Evolutionary conservation across 2,797 vertebrate species (phyloP), one percentile per base, ranked within the genome.

Genomic region (Okamejei kenojei): DNA sequence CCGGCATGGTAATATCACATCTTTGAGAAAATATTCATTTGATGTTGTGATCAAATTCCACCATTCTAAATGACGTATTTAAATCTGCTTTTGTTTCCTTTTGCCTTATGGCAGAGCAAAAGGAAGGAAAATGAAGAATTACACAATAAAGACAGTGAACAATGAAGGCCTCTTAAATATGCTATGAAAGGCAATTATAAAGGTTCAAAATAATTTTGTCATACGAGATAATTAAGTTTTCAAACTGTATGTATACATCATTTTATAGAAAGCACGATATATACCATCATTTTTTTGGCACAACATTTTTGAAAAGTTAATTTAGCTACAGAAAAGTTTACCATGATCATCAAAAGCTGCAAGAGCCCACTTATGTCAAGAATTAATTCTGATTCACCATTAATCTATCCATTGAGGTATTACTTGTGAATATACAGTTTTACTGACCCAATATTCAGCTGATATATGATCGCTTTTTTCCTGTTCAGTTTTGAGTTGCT

Each of bases 401-500:
- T 73, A 92, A 26, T 5, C 17, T 21, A 21, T 38, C 88, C 65
- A 73, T 45, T 58, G 0, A 54, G 26, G 1, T 92, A 58, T 15
- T 17, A 17, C 26, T 26, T 45, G 11, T 92, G 86, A 90, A 74
- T 29, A 93, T 94, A 45, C 80, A 86, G 73, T 11, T 88, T 73
- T 93, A 82, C 94, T 82, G 96, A 97, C 97, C 96, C 97, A 96
- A 94, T 96, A 96, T 94, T 96, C 96, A 73, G 94, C 94, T 94
- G 96, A 95, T 94, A 96, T 95, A 94, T 95, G 96, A 93, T 96
- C 96, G 94, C 96, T 96, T 94, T 96, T 95, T 94, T 96, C 95
- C 93, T 96, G 93, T 93, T 97, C 96, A 94, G 94, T 95, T 96
- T 96, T 96, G 95, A 97, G 95, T 95, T 95, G 95, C 93, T 94